Evolutionary conservation across 2,113 vertebrate species (phyloP).

Genomic region (rabbit (Oryctolagus cuniculus)): DNA sequence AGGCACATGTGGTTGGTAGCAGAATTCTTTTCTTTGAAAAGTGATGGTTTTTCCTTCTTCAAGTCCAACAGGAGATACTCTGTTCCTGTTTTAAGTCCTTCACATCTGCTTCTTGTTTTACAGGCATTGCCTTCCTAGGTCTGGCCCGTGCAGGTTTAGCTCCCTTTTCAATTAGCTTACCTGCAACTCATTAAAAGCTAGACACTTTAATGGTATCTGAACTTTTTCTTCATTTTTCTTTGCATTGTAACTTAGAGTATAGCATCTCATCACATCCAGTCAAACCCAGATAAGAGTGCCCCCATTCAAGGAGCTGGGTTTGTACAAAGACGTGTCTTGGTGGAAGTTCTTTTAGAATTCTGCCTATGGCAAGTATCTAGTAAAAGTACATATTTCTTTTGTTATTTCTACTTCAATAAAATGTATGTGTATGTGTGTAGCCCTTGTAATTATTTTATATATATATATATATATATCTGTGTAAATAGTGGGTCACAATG

Average conservation of each 20-base stretch:
- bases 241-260: neutral
- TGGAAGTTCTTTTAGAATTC: neutral
- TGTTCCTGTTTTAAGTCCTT: neutral
- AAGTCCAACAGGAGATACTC: neutral
- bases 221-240: neutral
- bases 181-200: neutral
- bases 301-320: neutral
- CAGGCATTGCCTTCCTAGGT: neutral
- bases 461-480: neutral
- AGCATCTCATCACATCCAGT: neutral
- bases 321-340: neutral
- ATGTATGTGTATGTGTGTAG: neutral
- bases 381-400: neutral
- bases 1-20: neutral
- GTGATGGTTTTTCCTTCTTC: neutral
- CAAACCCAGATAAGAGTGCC: neutral
- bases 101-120: neutral
- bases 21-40: neutral
- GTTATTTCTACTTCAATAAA: neutral
- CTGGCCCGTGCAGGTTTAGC: neutral
- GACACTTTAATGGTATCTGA: neutral
- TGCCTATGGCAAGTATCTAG: neutral
- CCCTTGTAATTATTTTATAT: too few species aligned
- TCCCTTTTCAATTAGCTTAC: neutral
- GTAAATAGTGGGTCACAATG: neutral